These are phyloP conservation scores for Cephus rjabovi DNA, from an alignment of 2,888 invertebrate genomes.

Conservation along the genomic window DNA sequence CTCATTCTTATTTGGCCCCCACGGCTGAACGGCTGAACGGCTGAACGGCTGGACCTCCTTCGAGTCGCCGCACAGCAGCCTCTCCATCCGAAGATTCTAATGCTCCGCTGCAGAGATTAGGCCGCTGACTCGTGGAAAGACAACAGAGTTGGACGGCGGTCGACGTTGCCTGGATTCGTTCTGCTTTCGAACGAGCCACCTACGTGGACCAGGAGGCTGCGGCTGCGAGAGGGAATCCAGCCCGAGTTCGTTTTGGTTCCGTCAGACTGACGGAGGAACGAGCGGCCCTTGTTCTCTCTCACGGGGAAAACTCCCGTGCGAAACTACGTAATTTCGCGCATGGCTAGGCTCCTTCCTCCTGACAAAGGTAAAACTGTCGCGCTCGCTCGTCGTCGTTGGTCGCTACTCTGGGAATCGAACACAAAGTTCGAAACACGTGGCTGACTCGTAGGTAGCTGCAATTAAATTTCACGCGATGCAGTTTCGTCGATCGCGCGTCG, in stretches of 20 bases:
- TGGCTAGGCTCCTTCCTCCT: constrained; percentile 42
- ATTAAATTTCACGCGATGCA: constrained; percentile 48
- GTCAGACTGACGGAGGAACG: not conserved
- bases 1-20: too few relatives aligned
- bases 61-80: too few relatives aligned
- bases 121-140: too few relatives aligned
- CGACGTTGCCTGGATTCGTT: too few relatives aligned
- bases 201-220: not conserved
- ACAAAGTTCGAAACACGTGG: constrained; percentile 8
- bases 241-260: not conserved
- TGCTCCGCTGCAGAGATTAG: too few relatives aligned
- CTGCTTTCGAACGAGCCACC: not conserved
- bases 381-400: constrained; percentile 20
- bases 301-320: constrained; percentile 20
- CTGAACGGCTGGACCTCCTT: too few relatives aligned
- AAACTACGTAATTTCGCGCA: constrained; percentile 58
- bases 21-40: too few relatives aligned
- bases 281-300: not conserved
- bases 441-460: constrained; percentile 20
- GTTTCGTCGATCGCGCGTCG: too few relatives aligned
- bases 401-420: constrained; percentile 12
- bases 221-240: not conserved
- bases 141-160: too few relatives aligned
- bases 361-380: constrained; percentile 37
- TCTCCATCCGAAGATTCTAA: too few relatives aligned